Base-by-base conservation (phyloP, 2,797 vertebrate genomes). In the Coccyzus lansbergi region DNA sequence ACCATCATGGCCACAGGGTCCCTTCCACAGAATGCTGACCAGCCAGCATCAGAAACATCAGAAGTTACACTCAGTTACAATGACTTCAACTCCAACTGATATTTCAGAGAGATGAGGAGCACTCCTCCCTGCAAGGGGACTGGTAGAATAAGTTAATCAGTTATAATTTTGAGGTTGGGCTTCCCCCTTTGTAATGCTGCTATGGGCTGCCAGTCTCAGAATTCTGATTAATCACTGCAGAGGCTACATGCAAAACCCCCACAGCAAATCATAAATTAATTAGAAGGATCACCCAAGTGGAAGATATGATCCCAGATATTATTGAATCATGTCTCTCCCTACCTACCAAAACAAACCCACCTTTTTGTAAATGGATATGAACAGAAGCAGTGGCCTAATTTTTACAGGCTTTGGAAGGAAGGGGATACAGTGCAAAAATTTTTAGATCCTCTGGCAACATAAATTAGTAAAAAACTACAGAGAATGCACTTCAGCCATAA, bases 221-320 rank as follows among this genome's bases (percentile, higher is more conserved):
- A 93, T 86, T 82, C 83, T 93, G 86, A 95, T 94, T 93, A 91
- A 95, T 94, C 87, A 60, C 86, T 84, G 71, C 78, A 81, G 82
- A 95, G 51, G 82, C 42, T 74, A 46, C 20, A 48, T 0, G 2
- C 10, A 72, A 67, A 82, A 63, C 60, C 0, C 56, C 58, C 69
- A 77, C 68, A 81, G 68, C 56, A 81, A 92, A 58, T 62, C 71
- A 94, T 94, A 85, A 85, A 95, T 89, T 95, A 93, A 93, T 95
- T 89, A 91, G 86, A 91, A 94, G 52, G 68, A 91, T n/a, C 87
- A 91, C 64, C 71, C 86, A 92, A 75, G 74, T 65, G 79, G 68
- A 95, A 91, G 78, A 77, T 28, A 55, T 1, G 17, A 90, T 87
- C 46, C 42, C n/a, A 81, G 63, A 34, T 71, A 93, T 60, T 87